Base-by-base conservation (phyloP, 1,140 invertebrate species). In the Glomeris maerens region DNA sequence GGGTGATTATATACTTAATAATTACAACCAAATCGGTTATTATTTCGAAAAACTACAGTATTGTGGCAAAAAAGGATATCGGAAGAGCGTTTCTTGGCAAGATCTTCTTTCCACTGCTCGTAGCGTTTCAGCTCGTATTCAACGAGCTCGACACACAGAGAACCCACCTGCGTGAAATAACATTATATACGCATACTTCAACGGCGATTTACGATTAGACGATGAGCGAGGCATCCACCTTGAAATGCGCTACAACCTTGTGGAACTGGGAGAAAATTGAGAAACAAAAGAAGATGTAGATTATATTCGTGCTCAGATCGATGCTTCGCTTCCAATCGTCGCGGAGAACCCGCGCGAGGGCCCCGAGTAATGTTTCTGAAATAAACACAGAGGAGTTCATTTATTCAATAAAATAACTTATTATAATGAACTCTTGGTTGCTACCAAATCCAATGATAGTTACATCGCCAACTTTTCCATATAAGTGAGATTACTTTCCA, bases 251-350 rank as follows among this genome's bases (percentile, higher is more conserved):
- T 44, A 98, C 84, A 10, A 96, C 79, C 29, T 81, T 78, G 67
- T 98, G 94, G 71, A 98, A 98, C 62, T 90, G 80, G 56, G 82
- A 81, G 64, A 94, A 98, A n/a, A 84, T 85, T 10, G 93, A 96
- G 66, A 98, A 94, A 64, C 89, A 95, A 64, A 94, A 92, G 70
- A 98, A 98, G 55, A 90, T 87, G 64, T 92, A 92, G 53, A 96
- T 82, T 62, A 98, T 91, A 67, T 96, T 95, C 57, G 87, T 95
- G 49, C 89, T 92, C 26, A 98, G 67, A 66, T 97, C 92, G 59
- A 96, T 83, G 65, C 89, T 96, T 62, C 85, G 81, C 69, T 84
- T 87, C 83, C 91, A 97, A 70, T 98, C 94, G 74, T 99, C 95
- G 59, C 93, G 74, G 31, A 98, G 68, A 25, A 98, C 90, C 63